phyloP scores from a whole-genome alignment of 2,888 invertebrate genomes.

The Drosophila peninsularis region DNA sequence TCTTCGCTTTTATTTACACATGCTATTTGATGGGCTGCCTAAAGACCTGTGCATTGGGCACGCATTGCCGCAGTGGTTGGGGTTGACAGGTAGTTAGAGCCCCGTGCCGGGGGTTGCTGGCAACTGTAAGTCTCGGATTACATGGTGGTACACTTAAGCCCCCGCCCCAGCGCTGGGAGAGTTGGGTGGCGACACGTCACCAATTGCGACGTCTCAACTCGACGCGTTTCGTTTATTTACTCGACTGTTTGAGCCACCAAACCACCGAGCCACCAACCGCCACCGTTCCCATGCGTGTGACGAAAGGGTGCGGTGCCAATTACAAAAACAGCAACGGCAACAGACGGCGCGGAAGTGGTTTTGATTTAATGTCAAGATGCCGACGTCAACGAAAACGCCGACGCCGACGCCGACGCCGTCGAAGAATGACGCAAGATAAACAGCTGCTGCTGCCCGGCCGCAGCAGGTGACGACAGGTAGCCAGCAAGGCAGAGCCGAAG shows the following conservation, averaged over 20 bases:
- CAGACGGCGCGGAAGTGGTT: conserved; percentile 72
- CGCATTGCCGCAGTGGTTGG: conserved; percentile 14
- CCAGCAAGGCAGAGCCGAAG: conserved; percentile 10
- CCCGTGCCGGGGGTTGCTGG: conserved; percentile 55
- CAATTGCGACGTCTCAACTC: conserved; percentile 21
- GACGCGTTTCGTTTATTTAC: conserved; percentile 5
- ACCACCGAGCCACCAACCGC: conserved; percentile 5
- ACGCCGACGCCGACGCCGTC: conserved; percentile 5
- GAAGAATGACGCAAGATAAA: conserved; percentile 54
- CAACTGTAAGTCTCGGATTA: conserved; percentile 66
- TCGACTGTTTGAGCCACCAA: conserved; percentile 48
- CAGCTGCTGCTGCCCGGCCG: conserved; percentile 58
- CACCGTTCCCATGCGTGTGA: conserved; percentile 24
- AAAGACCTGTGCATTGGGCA: conserved; percentile 48
- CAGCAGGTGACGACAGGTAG: conserved; percentile 70
- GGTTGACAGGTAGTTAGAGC: conserved; percentile 30
- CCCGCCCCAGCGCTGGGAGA: neutral
- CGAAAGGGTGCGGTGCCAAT: conserved; percentile 49
- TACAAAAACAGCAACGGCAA: conserved; percentile 36
- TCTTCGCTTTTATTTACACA: conserved; percentile 63
- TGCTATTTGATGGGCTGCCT: conserved; percentile 62
- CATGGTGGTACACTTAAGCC: conserved; percentile 61
- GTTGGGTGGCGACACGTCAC: conserved; percentile 41
- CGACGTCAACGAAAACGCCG: conserved; percentile 20
- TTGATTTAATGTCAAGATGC: conserved; percentile 70